These are phyloP conservation scores for Aspidapion aeneum DNA, from an alignment of 2,888 invertebrate genomes.

Conservation along the genomic window DNA sequence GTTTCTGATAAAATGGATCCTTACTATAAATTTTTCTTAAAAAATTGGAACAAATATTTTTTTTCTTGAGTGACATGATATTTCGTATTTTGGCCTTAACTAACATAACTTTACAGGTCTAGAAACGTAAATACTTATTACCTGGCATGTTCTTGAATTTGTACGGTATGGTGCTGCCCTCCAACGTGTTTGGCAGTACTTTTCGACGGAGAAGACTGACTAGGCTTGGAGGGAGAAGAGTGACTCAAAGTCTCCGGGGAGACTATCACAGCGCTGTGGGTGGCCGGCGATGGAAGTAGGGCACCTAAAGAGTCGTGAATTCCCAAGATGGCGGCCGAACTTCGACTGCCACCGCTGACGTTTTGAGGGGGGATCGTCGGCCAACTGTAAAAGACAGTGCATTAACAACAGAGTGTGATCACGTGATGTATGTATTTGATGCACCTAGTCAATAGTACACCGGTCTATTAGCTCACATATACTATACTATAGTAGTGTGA, in stretches of 20 bases:
- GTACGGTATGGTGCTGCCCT: slow-evolving; percentile 14
- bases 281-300: slow-evolving; percentile 71
- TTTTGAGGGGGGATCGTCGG: slow-evolving; percentile 62
- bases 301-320: slow-evolving; percentile 56
- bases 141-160: slow-evolving; percentile 23
- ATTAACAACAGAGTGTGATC: slow-evolving; percentile 2
- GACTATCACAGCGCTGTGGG: slow-evolving; percentile 69
- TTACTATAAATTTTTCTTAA: too few relatives aligned
- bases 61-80: too few relatives aligned
- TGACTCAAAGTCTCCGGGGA: slow-evolving; percentile 73
- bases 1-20: too few relatives aligned
- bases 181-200: slow-evolving; percentile 14
- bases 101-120: too few relatives aligned
- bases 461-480: too few relatives aligned
- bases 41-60: too few relatives aligned
- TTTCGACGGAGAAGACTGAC: slow-evolving; percentile 61
- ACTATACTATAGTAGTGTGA: too few relatives aligned
- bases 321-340: slow-evolving; percentile 47
- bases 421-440: too few relatives aligned
- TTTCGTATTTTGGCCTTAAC: too few relatives aligned
- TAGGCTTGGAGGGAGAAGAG: slow-evolving; percentile 55
- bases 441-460: too few relatives aligned
- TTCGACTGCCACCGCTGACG: slow-evolving; percentile 61
- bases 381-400: slow-evolving; percentile 45
- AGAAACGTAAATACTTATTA: too few relatives aligned